These are phyloP conservation scores for Stenchaetothrips biformis DNA, from an alignment of 2,888 invertebrate genomes.

Conservation along the genomic window DNA sequence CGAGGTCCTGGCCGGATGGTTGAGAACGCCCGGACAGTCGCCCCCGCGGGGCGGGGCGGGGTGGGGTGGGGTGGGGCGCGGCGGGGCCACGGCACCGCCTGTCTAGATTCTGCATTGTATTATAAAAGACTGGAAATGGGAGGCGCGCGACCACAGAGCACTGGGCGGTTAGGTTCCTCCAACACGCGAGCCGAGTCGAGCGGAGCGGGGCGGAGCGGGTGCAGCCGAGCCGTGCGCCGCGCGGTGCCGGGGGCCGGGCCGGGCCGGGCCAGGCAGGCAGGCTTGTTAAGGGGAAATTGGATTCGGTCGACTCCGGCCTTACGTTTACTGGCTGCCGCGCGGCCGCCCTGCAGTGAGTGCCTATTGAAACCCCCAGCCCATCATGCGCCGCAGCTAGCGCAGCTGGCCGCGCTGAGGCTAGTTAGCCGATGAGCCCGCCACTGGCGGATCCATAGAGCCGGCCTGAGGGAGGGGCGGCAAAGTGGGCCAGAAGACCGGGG, in stretches of 20 bases:
- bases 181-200: neutral
- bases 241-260: neutral
- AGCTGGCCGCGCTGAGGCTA: neutral
- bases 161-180: constrained; percentile 19
- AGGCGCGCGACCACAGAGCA: constrained; percentile 20
- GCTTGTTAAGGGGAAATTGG: constrained; percentile 20
- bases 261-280: neutral
- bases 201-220: neutral
- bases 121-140: constrained; percentile 21
- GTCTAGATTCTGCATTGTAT: constrained; percentile 23
- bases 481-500: too few species aligned
- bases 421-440: neutral
- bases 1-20: neutral
- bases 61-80: neutral
- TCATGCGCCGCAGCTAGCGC: neutral
- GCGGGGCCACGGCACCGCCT: neutral
- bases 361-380: constrained; percentile 1
- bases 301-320: constrained; percentile 2
- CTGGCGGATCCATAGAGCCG: too few species aligned
- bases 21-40: neutral
- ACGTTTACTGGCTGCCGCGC: neutral
- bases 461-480: too few species aligned
- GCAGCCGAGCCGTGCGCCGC: neutral
- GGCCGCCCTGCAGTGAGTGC: neutral
- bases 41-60: neutral